phyloP scores from a whole-genome alignment of 2,888 invertebrate genomes.

The Hemaris fuciformis region DNA sequence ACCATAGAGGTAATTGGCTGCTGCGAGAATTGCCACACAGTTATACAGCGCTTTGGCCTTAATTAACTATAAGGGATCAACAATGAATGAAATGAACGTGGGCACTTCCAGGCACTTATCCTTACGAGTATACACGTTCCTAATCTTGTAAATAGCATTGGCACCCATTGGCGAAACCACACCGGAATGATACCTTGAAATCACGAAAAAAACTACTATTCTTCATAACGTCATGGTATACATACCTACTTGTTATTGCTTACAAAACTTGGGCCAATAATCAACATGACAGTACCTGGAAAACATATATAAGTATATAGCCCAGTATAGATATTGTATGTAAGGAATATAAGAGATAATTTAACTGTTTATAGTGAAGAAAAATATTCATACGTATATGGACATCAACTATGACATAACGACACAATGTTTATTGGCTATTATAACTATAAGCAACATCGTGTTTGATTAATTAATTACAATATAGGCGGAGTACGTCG shows the following conservation, averaged over 20 bases:
- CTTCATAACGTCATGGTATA: background rate
- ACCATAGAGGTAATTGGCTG: constrained; percentile 2
- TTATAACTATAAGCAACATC: background rate
- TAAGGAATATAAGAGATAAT: background rate
- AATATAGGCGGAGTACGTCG: background rate
- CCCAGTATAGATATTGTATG: background rate
- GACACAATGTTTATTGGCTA: background rate
- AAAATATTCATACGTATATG: background rate
- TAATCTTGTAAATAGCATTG: background rate
- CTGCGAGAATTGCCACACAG: constrained; percentile 1
- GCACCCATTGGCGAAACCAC: too few relatives aligned
- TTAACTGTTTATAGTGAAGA: background rate
- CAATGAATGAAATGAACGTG: background rate
- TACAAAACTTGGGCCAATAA: background rate
- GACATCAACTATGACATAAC: background rate
- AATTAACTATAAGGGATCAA: background rate
- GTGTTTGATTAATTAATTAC: background rate
- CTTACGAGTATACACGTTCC: background rate
- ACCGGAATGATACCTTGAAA: too few relatives aligned
- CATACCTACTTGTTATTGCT: background rate
- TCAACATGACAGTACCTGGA: background rate
- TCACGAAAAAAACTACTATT: too few relatives aligned
- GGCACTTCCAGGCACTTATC: background rate
- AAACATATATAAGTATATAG: background rate
- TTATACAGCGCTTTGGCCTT: background rate